Evolutionary conservation across 1,140 invertebrate genomes (phyloP), one percentile per base, ranked within the genome.

Genomic region (Phocides pigmalion): DNA sequence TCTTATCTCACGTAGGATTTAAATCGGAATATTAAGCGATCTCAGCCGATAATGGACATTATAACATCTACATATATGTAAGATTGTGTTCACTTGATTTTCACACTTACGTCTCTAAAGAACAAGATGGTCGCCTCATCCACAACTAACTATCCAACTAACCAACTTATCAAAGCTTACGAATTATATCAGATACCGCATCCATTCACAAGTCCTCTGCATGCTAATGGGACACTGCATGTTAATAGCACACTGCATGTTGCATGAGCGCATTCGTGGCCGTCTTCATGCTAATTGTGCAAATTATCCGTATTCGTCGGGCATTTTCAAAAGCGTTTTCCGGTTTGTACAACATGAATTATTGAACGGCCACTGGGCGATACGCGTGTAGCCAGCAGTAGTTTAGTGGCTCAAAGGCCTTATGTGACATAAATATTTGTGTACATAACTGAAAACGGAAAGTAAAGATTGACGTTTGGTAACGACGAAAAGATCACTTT

Each of bases 241-340:
- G 58, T 49, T 61, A 61, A 61, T 61, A 16, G 58, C 44, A 54
- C 66, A 32, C 74, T 81, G 74, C 72, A 81, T 79, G 66, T 79
- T 81, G 68, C 71, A 81, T 83, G 81, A 79, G 79, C 64, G 73
- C 75, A 81, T 79, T 69, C 64, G 70, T 77, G 74, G 74, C 65
- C 56, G 68, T 76, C 67, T 78, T 74, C 73, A 81, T 78, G 77
- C 70, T 82, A 82, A 82, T 81, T 82, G 66, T 71, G 71, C 64
- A 82, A 76, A 82, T 82, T 84, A 76, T 75, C 68, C 68, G 64
- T 62, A 62, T 62, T 68, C 54, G 54, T 42, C 47, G 56, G 66
- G 49, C 63, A 68, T 78, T 69, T 58, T 66, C 67, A 67, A 75
- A 75, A 66, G 62, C 65, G 49, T 63, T 64, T 64, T 61, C 51